Evolutionary conservation across 2,113 vertebrate species (phyloP), one percentile per base, ranked within the genome.

Genomic region (Monarcha castaneiventris): DNA sequence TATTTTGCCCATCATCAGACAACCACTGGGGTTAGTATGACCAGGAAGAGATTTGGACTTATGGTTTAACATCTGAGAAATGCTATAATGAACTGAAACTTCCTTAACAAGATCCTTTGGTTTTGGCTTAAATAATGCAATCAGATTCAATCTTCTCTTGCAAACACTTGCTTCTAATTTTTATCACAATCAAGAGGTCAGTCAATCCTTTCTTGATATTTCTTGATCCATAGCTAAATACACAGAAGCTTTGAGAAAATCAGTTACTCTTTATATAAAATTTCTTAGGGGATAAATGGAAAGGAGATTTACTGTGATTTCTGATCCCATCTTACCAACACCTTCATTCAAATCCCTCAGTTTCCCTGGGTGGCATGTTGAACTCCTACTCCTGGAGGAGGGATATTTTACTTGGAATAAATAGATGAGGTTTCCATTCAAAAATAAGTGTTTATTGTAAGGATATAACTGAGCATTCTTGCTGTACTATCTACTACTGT

Each of bases 371-470:
- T 66, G 41, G 13, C 12, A 66, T 74, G 83, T 56, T 76, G 25
- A 94, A 64, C 29, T 72, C 33, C 16, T 71, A 3, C 21, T 71
- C 8, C 44, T 55, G 29, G 19, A 72, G 17, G 9, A 76, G 19
- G 11, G 10, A 10, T 63, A 13, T 85, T 74, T 91, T 49, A 43
- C 19, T 61, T 84, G 37, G 22, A 58, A 81, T 23, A 61, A 69
- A 44, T 10, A 54, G 18, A 16, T 32, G 17, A 74, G 17, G 18
- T 46, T 25, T 48, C 1, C 0, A 6, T 9, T 37, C 11, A 22
- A 9, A 76, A 80, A 56, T 2, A 44, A 1, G 3, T 33, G 11
- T 20, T 78, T 82, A 18, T 68, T 63, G 6, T 52, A 86, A 54
- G 30, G 13, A 17, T 32, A 6, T 51, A 64, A 51, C 8, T 69